Conservation (phyloP, 2,888 invertebrate genomes). For the Caenorhabditis angaria region DNA sequence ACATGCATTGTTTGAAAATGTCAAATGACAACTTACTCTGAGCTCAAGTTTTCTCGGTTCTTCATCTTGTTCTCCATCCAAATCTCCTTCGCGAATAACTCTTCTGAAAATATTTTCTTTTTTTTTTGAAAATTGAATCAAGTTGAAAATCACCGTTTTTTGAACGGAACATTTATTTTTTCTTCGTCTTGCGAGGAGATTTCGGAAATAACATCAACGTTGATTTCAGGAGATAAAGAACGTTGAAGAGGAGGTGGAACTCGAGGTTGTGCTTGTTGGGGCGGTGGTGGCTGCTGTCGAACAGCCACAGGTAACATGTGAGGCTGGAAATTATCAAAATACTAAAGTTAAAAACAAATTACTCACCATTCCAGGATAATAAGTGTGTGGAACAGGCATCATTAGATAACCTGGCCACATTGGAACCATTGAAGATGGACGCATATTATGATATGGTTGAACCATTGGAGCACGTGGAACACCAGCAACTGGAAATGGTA, state of each 20-base stretch:
- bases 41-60: too few relatives aligned
- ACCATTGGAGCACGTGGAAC: not conserved
- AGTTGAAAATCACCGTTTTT: not conserved
- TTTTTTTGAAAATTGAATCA: not conserved
- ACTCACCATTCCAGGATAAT: not conserved
- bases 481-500: not conserved
- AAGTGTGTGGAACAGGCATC: not conserved
- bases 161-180: not conserved
- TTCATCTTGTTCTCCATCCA: too few relatives aligned
- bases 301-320: not conserved
- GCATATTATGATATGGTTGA: too few relatives aligned
- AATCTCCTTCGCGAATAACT: too few relatives aligned
- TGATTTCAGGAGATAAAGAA: not conserved
- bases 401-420: not conserved
- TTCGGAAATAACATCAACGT: not conserved
- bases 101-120: not conserved
- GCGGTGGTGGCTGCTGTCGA: not conserved
- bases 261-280: too few relatives aligned
- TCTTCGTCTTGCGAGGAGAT: not conserved
- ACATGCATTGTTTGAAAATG: too few relatives aligned
- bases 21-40: too few relatives aligned
- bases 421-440: not conserved
- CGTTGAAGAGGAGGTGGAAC: not conserved
- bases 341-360: too few relatives aligned
- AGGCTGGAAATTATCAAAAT: not conserved